Base-by-base conservation (phyloP, 2,888 invertebrate species). In the Meiosimyza decipiens region DNA sequence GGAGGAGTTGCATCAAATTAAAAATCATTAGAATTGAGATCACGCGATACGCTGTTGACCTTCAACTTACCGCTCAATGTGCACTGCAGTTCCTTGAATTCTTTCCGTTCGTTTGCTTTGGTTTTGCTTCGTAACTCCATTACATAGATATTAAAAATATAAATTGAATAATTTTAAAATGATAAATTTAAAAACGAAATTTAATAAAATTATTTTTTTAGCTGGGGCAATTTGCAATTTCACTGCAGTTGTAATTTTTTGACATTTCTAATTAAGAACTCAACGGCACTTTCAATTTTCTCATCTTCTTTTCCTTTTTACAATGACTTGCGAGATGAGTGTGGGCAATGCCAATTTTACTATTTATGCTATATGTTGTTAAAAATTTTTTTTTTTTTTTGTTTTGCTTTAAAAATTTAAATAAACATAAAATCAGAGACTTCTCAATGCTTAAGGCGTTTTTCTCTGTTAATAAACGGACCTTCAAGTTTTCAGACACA, bases 41-140 rank as follows among this genome's bases (percentile, higher is more conserved):
- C 28, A 28, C 28, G 28, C 28, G 28, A 28, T 28, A 2, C 16
- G 28, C 28, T 28, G 28, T 65, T 51, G 6, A 28, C 62, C 15
- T n/a, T 15, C 33, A 12, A 62, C 33, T 62, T 16, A 70, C 70
- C 70, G n/a, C 7, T 40, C 54, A 70, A 22, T 12, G 54, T 52
- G 12, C 3, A 18, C 7, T 63, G 62, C 47, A 70, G 47, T 16
- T 70, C 70, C 6, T n/a, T 62, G 47, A 54, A 70, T 33, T 70
- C 70, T 9, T 13, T 9, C 0, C n/a, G 7, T 9, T 47, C 54
- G 2, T 2, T 40, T 5, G 47, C 40, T 54, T 52, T 54, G 15
- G 18, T 9, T 52, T 62, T 40, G 4, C 63, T 63, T 15, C 70
- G 70, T 47, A 70, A 22, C 28, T 70, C 70, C 70, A 70, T 70